Conservation (phyloP, 2,888 invertebrate species). For the Ctenicera cuprea region DNA sequence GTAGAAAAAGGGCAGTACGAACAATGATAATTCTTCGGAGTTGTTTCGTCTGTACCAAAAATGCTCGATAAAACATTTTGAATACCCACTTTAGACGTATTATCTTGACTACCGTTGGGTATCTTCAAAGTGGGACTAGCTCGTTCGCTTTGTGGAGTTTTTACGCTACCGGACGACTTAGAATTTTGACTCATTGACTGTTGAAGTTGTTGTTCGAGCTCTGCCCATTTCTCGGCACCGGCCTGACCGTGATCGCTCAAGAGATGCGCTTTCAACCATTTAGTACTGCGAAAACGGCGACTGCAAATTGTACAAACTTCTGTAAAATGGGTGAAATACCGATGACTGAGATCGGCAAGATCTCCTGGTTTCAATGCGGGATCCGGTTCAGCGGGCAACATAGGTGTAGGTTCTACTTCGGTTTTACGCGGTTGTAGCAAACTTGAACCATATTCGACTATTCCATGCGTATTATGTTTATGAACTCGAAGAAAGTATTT, state of each 20-base stretch:
- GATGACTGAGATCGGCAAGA: constrained; percentile 76
- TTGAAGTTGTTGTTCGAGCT: constrained; percentile 74
- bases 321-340: constrained; percentile 81
- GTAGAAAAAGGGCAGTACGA: constrained; percentile 93
- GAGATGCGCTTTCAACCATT: constrained; percentile 91
- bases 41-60: constrained; percentile 74
- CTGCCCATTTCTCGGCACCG: constrained; percentile 79
- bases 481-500: constrained; percentile 98
- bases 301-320: constrained; percentile 91
- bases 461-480: constrained; percentile 98
- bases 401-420: constrained; percentile 69
- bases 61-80: constrained; percentile 75
- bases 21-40: constrained; percentile 89
- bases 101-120: constrained; percentile 72
- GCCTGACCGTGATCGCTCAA: constrained; percentile 88
- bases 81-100: constrained; percentile 69
- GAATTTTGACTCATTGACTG: constrained; percentile 65
- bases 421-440: constrained; percentile 71
- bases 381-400: constrained; percentile 68
- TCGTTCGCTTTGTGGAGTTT: constrained; percentile 62
- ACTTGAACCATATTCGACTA: constrained; percentile 85
- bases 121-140: constrained; percentile 77
- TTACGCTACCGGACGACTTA: constrained; percentile 59
- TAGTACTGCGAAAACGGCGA: constrained; percentile 89
- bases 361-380: constrained; percentile 75